Conservation (phyloP, 1,140 invertebrate species). For the Aphelenchoides avenae region DNA sequence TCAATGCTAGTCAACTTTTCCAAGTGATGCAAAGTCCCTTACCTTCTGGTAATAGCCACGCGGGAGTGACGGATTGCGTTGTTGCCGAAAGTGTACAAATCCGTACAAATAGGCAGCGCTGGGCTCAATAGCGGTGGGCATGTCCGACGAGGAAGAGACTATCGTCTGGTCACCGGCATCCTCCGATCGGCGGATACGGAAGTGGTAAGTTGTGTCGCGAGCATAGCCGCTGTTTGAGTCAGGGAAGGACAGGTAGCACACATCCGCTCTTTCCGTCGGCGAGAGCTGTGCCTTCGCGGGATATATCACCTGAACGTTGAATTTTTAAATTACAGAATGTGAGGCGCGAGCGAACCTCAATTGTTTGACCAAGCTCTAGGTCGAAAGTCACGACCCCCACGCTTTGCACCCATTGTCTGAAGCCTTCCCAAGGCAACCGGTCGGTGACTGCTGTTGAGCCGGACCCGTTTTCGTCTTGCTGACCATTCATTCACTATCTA, state of each 20-base stretch:
- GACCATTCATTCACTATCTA: too few species aligned
- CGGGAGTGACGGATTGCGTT: slow-evolving; percentile 83
- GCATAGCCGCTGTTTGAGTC: slow-evolving; percentile 29
- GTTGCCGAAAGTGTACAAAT: slow-evolving; percentile 96
- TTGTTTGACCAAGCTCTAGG: slow-evolving; percentile 36
- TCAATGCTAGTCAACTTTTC: slow-evolving; percentile 1
- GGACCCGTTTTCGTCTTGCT: too few species aligned
- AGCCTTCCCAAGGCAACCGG: too few species aligned
- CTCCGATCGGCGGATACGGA: slow-evolving; percentile 20
- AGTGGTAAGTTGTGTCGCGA: slow-evolving; percentile 32
- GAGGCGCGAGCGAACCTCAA: slow-evolving; percentile 24
- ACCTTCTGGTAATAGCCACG: slow-evolving; percentile 94
- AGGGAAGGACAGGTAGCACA: slow-evolving; percentile 37
- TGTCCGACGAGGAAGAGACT: slow-evolving; percentile 1
- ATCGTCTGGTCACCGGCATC: slow-evolving; percentile 5
- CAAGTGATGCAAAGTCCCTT: background rate
- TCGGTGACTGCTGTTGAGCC: too few species aligned
- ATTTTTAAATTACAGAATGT: slow-evolving; percentile 6
- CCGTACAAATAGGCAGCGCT: slow-evolving; percentile 68
- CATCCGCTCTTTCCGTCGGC: slow-evolving; percentile 20
- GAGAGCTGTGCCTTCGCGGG: slow-evolving; percentile 26
- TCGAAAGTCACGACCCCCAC: slow-evolving; percentile 41
- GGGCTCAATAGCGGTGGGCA: slow-evolving; percentile 18
- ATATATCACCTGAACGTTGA: slow-evolving; percentile 28
- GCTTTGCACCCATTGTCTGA: slow-evolving; percentile 26